These are phyloP conservation scores for Albula goreensis DNA, from an alignment of 2,113 vertebrate species.

Conservation along the genomic window DNA sequence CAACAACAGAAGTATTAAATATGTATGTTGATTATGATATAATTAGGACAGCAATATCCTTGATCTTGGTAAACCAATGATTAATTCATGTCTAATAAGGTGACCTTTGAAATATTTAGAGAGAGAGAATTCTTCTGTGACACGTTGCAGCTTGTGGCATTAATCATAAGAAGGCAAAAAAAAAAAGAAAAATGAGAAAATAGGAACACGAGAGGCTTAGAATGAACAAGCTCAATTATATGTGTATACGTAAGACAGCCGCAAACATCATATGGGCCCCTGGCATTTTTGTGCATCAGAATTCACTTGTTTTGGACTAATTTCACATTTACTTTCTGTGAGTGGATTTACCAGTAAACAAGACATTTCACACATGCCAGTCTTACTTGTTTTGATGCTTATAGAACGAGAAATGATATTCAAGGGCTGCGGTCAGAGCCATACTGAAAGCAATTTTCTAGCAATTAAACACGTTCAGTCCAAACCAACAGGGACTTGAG, in stretches of 20 bases:
- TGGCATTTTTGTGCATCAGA: background rate
- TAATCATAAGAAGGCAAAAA: background rate
- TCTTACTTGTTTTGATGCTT: background rate
- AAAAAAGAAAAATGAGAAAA: background rate
- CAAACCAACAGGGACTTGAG: background rate
- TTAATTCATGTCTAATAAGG: constrained; percentile 25
- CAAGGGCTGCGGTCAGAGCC: background rate
- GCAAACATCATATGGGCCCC: background rate
- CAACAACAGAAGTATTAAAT: constrained; percentile 8
- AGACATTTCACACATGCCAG: background rate
- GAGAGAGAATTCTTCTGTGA: background rate
- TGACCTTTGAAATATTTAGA: constrained; percentile 30
- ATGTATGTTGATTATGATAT: constrained; percentile 25
- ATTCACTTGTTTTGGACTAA: background rate
- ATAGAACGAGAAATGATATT: background rate
- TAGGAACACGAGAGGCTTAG: background rate
- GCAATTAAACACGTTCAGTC: background rate
- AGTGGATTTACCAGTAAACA: background rate
- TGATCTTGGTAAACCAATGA: constrained; percentile 23
- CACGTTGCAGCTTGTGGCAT: background rate
- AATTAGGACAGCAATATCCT: constrained; percentile 23
- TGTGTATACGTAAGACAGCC: background rate
- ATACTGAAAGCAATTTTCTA: background rate
- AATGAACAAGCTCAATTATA: background rate
- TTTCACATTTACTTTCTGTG: background rate